A percentile compares a stretch with the other conserved stretches of the same genome.
phyloP scores from a whole-genome alignment of 2,888 invertebrate genomes.

The Abrostola tripartita region DNA sequence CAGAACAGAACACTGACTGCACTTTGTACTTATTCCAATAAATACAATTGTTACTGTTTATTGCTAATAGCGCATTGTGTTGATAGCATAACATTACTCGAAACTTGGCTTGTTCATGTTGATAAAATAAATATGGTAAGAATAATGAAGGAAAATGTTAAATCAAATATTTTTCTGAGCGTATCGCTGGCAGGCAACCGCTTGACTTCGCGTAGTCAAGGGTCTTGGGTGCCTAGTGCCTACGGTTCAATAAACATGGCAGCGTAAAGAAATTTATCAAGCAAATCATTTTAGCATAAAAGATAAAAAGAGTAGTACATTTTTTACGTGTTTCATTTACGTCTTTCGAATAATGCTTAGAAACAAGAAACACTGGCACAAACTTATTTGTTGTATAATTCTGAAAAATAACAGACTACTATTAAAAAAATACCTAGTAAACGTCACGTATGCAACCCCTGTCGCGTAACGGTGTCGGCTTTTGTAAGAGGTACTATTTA shows the following conservation, averaged over 20 bases:
- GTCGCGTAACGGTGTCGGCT: too few relatives aligned
- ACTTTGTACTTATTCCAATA: constrained; percentile 39
- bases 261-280: not conserved
- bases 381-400: too few relatives aligned
- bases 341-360: too few relatives aligned
- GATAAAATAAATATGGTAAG: not conserved
- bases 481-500: too few relatives aligned
- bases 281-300: too few relatives aligned
- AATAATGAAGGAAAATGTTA: not conserved
- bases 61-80: constrained; percentile 7
- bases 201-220: not conserved
- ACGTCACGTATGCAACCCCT: too few relatives aligned
- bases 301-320: too few relatives aligned
- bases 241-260: not conserved
- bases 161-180: not conserved
- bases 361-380: too few relatives aligned
- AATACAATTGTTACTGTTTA: constrained; percentile 25
- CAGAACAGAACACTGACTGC: constrained; percentile 18
- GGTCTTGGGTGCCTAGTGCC: not conserved
- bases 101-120: not conserved
- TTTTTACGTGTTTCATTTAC: too few relatives aligned
- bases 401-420: too few relatives aligned
- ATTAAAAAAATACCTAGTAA: too few relatives aligned
- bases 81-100: not conserved
- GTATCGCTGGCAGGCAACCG: not conserved